Conservation (phyloP, 92 coral and sea anemone genomes). For the Palythoa caribaeorum region DNA sequence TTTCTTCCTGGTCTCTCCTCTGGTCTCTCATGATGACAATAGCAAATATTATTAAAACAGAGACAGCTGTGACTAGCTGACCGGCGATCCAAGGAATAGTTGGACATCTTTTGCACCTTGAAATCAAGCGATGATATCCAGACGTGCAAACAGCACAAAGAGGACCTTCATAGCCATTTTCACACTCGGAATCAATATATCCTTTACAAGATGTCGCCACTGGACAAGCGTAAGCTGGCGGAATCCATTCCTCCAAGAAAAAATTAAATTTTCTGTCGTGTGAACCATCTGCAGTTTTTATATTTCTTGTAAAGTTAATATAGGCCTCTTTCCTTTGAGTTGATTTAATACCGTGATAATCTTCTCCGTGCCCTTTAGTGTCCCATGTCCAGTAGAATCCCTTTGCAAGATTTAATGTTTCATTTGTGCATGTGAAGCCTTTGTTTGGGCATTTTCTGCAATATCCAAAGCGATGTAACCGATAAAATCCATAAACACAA, state of each 20-base stretch:
- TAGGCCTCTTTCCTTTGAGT: background rate
- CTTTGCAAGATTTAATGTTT: slow-evolving; percentile 28
- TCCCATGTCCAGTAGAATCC: slow-evolving; percentile 66
- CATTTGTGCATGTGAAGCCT: slow-evolving; percentile 51
- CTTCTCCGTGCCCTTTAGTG: background rate
- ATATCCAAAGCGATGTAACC: slow-evolving; percentile 51
- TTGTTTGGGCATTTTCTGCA: slow-evolving; percentile 42
- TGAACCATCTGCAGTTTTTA: background rate
- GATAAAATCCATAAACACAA: slow-evolving; percentile 40
- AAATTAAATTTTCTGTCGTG: background rate
- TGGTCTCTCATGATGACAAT: slow-evolving; percentile 39
- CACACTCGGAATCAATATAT: slow-evolving; percentile 44
- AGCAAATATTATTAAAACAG: slow-evolving; percentile 12
- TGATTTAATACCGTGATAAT: background rate
- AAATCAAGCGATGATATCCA: slow-evolving; percentile 15
- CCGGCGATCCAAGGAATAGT: slow-evolving; percentile 42
- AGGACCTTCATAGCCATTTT: slow-evolving; percentile 55
- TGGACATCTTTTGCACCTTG: slow-evolving; percentile 52
- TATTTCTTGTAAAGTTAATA: background rate
- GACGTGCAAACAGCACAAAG: slow-evolving; percentile 47
- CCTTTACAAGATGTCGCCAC: slow-evolving; percentile 40
- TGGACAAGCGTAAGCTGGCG: slow-evolving; percentile 57
- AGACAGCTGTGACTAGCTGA: slow-evolving; percentile 33
- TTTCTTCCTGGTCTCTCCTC: slow-evolving; percentile 12
- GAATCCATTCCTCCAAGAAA: slow-evolving; percentile 8